These are phyloP conservation scores for Gastracanthus pulcherrimus DNA, from an alignment of 2,888 invertebrate species.

Conservation along the genomic window DNA sequence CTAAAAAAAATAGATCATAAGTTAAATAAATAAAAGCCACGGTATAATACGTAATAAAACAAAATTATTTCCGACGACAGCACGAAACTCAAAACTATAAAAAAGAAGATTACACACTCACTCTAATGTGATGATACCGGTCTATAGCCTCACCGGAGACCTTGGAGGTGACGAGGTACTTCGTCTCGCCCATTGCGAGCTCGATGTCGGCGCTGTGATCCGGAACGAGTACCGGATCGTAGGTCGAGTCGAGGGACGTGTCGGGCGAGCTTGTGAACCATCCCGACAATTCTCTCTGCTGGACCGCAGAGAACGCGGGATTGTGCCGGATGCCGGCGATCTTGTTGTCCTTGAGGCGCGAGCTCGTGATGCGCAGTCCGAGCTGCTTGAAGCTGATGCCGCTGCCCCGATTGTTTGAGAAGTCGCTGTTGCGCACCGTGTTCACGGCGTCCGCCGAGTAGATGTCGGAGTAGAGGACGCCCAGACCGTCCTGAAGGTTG, in stretches of 20 bases:
- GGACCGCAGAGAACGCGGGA: conserved; percentile 89
- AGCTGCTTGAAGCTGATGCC: conserved; percentile 94
- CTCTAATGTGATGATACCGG: conserved; percentile 69
- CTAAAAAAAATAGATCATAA: too few species aligned
- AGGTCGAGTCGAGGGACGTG: conserved; percentile 84
- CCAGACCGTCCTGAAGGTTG: conserved; percentile 95
- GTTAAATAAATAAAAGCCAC: not conserved
- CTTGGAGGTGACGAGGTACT: conserved; percentile 88
- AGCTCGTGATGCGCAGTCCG: conserved; percentile 88
- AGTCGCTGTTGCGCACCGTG: conserved; percentile 90
- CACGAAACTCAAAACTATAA: not conserved
- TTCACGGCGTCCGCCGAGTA: conserved; percentile 91
- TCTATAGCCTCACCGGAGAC: conserved; percentile 79
- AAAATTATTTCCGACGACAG: too few species aligned
- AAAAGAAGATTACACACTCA: conserved; percentile 57
- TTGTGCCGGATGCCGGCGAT: conserved; percentile 95
- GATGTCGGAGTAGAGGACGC: conserved; percentile 95
- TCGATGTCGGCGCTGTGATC: conserved; percentile 81
- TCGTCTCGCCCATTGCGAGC: conserved; percentile 86
- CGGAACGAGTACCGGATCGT: conserved; percentile 87
- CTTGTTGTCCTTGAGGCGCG: conserved; percentile 89
- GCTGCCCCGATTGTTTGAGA: conserved; percentile 90
- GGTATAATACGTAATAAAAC: not conserved
- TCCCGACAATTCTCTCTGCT: conserved; percentile 94
- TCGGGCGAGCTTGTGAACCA: conserved; percentile 89